A percentile compares a stretch with the other conserved stretches of the same genome.
phyloP scores from a whole-genome alignment of 2,797 vertebrate species.

The Gymnodraco acuticeps region DNA sequence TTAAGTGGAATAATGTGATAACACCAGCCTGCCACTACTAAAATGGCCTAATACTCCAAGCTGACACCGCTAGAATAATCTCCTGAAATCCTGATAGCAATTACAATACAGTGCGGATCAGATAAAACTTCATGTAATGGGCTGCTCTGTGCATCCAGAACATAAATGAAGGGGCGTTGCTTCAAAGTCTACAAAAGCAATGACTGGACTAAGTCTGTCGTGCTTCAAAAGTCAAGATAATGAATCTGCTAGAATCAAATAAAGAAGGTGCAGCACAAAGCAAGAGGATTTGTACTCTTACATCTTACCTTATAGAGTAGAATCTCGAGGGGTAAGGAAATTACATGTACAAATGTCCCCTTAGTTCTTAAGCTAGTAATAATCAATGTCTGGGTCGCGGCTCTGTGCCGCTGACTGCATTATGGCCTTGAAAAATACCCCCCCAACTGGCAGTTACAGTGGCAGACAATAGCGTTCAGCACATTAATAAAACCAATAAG shows the following conservation, averaged over 20 bases:
- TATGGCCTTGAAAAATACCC: constrained; percentile 41
- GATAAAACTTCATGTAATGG: constrained; percentile 71
- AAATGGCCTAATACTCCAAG: constrained; percentile 64
- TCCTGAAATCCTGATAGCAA: constrained; percentile 77
- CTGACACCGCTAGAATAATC: constrained; percentile 65
- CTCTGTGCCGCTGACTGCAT: constrained; percentile 36
- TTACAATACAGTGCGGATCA: constrained; percentile 75
- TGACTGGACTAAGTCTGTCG: constrained; percentile 54
- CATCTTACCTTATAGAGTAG: constrained; percentile 31
- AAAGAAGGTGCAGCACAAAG: constrained; percentile 47
- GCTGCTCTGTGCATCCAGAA: constrained; percentile 52
- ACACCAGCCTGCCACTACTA: constrained; percentile 58
- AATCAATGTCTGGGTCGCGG: constrained; percentile 57
- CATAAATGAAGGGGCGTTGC: constrained; percentile 52
- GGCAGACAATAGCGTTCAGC: constrained; percentile 54
- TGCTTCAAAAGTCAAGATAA: constrained; percentile 69
- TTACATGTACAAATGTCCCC: constrained; percentile 15
- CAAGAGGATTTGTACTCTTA: constrained; percentile 43
- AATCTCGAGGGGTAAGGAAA: constrained; percentile 33
- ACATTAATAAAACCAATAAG: constrained; percentile 65
- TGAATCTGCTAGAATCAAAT: constrained; percentile 63
- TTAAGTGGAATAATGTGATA: constrained; percentile 69
- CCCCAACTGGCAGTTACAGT: constrained; percentile 29
- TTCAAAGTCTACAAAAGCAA: constrained; percentile 59
- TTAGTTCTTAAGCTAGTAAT: constrained; percentile 45